A percentile compares a stretch with the other conserved stretches of the same genome.
Conservation (phyloP, 2,797 vertebrate genomes). For the Lutjanus argentimaculatus region DNA sequence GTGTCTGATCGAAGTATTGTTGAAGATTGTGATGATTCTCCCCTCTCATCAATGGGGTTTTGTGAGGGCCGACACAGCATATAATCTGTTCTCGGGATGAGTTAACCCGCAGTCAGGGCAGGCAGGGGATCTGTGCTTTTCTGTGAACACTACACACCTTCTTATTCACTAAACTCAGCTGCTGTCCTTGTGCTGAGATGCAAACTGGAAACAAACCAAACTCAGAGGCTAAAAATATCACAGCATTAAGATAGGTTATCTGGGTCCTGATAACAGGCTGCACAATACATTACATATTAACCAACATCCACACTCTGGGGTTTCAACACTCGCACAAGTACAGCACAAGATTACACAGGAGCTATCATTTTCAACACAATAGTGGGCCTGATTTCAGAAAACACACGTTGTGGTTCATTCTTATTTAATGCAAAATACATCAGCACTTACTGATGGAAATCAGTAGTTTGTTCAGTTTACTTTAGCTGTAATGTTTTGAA, state of each 20-base stretch:
- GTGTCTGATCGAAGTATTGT: conserved; percentile 76
- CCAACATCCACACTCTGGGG: conserved; percentile 54
- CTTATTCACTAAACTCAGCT: conserved; percentile 45
- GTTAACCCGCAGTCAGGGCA: conserved; percentile 51
- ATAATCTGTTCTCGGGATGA: conserved; percentile 61
- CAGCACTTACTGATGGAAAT: not conserved
- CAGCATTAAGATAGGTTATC: conserved; percentile 71
- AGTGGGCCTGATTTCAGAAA: not conserved
- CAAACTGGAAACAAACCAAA: conserved; percentile 61
- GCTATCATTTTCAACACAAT: conserved; percentile 8
- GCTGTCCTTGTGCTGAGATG: conserved; percentile 53
- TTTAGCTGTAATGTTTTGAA: not conserved
- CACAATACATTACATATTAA: conserved; percentile 80
- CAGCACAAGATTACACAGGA: conserved; percentile 18
- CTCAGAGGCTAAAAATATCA: conserved; percentile 67
- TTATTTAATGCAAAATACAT: not conserved
- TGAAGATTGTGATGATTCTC: conserved; percentile 71
- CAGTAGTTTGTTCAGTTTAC: not conserved
- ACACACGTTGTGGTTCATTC: not conserved
- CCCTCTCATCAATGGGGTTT: conserved; percentile 65
- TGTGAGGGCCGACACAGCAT: conserved; percentile 48
- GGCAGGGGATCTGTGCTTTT: conserved; percentile 21
- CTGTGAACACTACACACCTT: conserved; percentile 31
- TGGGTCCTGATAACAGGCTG: conserved; percentile 66
- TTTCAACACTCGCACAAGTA: conserved; percentile 45